Evolutionary conservation across 92 coral and sea anemone genomes (phyloP).

Genomic region (Porites lobata): DNA sequence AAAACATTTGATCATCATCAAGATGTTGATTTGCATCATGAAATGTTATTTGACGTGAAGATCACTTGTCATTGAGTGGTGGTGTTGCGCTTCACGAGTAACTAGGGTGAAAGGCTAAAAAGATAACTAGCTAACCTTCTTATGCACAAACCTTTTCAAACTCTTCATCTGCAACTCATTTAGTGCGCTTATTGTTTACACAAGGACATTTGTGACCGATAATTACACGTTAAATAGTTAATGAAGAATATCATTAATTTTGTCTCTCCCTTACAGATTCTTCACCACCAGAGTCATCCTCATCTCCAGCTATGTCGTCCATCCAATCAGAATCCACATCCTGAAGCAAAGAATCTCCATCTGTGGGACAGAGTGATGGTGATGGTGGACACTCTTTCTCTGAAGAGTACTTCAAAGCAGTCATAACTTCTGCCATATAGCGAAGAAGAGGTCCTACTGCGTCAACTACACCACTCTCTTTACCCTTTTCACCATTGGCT

Average conservation of each 20-base stretch:
- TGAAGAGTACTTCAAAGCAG: conserved; percentile 81
- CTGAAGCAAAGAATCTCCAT: conserved; percentile 78
- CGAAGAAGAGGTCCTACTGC: conserved; percentile 88
- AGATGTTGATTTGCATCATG: no score
- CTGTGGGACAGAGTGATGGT: conserved; percentile 76
- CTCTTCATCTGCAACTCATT: no score
- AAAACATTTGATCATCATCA: no score
- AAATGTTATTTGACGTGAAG: no score
- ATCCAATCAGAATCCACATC: conserved; percentile 97
- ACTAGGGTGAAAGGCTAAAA: no score
- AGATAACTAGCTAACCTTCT: no score
- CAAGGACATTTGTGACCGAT: background rate
- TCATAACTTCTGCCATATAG: conserved; percentile 90
- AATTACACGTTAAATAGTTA: background rate
- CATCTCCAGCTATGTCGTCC: conserved; percentile 93
- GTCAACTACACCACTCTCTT: conserved; percentile 88
- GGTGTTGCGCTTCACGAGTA: no score
- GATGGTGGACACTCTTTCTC: conserved; percentile 88
- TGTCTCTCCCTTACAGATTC: conserved; percentile 84
- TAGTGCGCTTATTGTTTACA: no score
- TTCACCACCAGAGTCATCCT: conserved; percentile 95
- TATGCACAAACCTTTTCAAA: no score
- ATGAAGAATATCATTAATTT: no score
- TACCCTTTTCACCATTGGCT: conserved; percentile 63
- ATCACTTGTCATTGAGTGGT: no score